Evolutionary conservation across 2,797 vertebrate genomes (phyloP).

Genomic region (Oryzias sinensis): DNA sequence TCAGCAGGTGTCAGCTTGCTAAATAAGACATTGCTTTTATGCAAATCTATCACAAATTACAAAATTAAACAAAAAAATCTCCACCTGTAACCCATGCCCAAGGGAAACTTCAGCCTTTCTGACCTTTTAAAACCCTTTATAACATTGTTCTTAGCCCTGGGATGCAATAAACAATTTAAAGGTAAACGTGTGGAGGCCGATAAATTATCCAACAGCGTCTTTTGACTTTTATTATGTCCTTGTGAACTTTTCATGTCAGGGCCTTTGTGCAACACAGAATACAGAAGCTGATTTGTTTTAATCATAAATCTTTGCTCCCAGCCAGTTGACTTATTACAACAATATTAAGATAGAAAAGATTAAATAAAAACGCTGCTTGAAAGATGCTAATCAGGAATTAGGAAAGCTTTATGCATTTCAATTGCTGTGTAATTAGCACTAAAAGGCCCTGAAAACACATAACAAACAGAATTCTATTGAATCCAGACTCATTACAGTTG

Average conservation of each 20-base stretch:
- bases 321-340: slow-evolving; percentile 25
- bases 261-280: slow-evolving; percentile 27
- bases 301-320: slow-evolving; percentile 32
- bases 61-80: too few species aligned
- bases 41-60: too few species aligned
- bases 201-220: slow-evolving; percentile 21
- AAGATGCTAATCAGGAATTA: slow-evolving; percentile 61
- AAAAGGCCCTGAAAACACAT: slow-evolving; percentile 72
- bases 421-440: slow-evolving; percentile 66
- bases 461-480: slow-evolving; percentile 65
- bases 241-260: slow-evolving; percentile 30
- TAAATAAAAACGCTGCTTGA: slow-evolving; percentile 6
- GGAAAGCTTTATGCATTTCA: slow-evolving; percentile 55
- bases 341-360: slow-evolving; percentile 44
- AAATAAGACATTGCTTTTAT: slow-evolving; percentile 6
- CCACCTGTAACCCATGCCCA: too few species aligned
- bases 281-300: slow-evolving; percentile 25
- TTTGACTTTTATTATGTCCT: slow-evolving; percentile 29
- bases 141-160: slow-evolving; percentile 8
- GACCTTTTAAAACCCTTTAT: background rate
- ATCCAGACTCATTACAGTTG: slow-evolving; percentile 72
- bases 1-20: slow-evolving; percentile 4
- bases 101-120: slow-evolving; percentile 7
- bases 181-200: slow-evolving; percentile 6
- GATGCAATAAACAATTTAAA: slow-evolving; percentile 18